phyloP scores from a whole-genome alignment of 2,888 invertebrate genomes.

The Stenolophus ochropezus region DNA sequence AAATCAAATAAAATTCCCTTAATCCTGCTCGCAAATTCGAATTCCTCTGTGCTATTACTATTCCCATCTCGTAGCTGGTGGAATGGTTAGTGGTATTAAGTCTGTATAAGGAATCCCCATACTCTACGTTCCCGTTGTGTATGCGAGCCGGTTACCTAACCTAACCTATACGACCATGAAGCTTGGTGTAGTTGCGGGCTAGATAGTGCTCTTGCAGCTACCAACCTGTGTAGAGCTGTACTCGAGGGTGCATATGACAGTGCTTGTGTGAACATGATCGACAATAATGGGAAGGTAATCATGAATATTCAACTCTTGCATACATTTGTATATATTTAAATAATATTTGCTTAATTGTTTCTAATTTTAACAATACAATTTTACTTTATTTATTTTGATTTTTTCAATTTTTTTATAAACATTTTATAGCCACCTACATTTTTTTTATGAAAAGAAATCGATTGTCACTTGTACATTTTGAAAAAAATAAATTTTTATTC shows the following conservation, averaged over 20 bases:
- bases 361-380: too few relatives aligned
- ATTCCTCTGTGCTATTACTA: background rate
- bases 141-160: background rate
- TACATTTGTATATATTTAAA: background rate
- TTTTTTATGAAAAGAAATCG: too few relatives aligned
- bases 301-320: background rate
- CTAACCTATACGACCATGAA: background rate
- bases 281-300: conserved; percentile 26
- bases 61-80: background rate
- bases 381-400: too few relatives aligned
- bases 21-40: too few relatives aligned
- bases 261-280: conserved; percentile 5
- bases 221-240: background rate
- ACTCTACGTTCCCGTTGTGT: background rate
- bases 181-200: background rate
- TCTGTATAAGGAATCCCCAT: background rate
- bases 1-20: too few relatives aligned
- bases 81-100: conserved; percentile 11
- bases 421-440: too few relatives aligned
- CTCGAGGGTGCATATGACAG: background rate
- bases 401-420: too few relatives aligned
- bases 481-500: too few relatives aligned
- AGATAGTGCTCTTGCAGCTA: background rate
- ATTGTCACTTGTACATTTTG: too few relatives aligned
- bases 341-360: background rate